A percentile compares a stretch with the other conserved stretches of the same genome.
Conservation (phyloP, 2,888 invertebrate species). For the Dioctria rufipes region DNA sequence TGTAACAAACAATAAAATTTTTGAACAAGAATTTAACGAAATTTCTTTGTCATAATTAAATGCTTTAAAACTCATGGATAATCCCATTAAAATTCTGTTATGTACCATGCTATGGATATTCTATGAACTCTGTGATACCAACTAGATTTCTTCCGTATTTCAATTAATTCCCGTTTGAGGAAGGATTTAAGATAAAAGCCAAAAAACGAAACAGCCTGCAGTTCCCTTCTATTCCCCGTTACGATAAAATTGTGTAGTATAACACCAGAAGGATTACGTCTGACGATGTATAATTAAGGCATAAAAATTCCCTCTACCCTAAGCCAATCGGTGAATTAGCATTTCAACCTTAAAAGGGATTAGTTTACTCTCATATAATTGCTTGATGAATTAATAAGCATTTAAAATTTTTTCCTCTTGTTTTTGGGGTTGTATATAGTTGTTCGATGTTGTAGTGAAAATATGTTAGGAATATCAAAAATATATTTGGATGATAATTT, state of each 20-base stretch:
- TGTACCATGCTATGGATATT: no score
- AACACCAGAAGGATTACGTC: constrained; percentile 7
- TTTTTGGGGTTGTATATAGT: background rate
- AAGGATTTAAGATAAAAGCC: background rate
- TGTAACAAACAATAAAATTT: no score
- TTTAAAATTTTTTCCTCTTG: background rate
- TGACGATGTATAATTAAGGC: constrained; percentile 36
- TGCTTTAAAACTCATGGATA: no score
- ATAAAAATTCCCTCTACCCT: constrained; percentile 12
- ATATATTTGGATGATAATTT: background rate
- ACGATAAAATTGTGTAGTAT: background rate
- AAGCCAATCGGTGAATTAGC: constrained; percentile 26
- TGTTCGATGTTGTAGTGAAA: background rate
- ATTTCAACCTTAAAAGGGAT: constrained; percentile 21
- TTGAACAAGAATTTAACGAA: no score
- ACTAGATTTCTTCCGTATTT: background rate
- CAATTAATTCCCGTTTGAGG: constrained; percentile 2
- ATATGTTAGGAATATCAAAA: background rate
- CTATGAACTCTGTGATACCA: no score
- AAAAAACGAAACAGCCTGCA: background rate
- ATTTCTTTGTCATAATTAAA: no score
- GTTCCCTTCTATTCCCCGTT: background rate
- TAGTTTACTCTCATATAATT: constrained; percentile 38
- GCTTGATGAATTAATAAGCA: constrained; percentile 43
- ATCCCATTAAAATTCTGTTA: no score